Evolutionary conservation across 2,113 vertebrate genomes (phyloP).

Genomic region (Corythaixoides concolor): DNA sequence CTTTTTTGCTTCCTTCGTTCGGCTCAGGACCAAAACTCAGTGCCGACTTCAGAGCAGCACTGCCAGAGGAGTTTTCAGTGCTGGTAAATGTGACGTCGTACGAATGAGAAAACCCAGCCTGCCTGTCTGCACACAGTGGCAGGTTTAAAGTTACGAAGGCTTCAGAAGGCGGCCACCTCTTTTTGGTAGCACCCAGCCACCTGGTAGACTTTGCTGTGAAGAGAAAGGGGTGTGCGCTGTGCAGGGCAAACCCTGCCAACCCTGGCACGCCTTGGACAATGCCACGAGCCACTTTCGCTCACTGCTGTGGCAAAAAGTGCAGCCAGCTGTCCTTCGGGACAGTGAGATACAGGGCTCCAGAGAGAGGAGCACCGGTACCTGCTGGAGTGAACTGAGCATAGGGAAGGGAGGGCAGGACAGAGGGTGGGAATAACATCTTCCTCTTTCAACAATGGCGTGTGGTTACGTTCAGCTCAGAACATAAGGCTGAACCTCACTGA

Average conservation of each 20-base stretch:
- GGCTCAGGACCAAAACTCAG: background rate
- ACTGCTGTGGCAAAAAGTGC: background rate
- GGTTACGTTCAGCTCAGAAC: background rate
- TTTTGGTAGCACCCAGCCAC: background rate
- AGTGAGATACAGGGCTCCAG: background rate
- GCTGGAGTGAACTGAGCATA: background rate
- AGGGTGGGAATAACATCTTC: background rate
- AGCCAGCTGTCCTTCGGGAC: background rate
- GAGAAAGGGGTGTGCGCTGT: background rate
- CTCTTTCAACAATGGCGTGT: background rate
- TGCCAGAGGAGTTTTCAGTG: background rate
- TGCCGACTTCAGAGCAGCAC: background rate
- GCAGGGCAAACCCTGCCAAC: background rate
- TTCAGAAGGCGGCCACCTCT: background rate
- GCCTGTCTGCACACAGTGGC: too few species aligned
- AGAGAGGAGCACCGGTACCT: background rate
- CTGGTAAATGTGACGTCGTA: background rate
- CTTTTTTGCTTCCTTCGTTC: background rate
- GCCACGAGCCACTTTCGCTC: fast-evolving
- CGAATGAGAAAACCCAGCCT: background rate
- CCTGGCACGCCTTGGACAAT: background rate
- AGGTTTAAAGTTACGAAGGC: background rate
- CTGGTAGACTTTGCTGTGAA: background rate
- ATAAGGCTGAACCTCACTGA: background rate
- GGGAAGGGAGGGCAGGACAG: background rate